Base-by-base conservation (phyloP, 2,888 invertebrate genomes). In the Syrphus vitripennis region DNA sequence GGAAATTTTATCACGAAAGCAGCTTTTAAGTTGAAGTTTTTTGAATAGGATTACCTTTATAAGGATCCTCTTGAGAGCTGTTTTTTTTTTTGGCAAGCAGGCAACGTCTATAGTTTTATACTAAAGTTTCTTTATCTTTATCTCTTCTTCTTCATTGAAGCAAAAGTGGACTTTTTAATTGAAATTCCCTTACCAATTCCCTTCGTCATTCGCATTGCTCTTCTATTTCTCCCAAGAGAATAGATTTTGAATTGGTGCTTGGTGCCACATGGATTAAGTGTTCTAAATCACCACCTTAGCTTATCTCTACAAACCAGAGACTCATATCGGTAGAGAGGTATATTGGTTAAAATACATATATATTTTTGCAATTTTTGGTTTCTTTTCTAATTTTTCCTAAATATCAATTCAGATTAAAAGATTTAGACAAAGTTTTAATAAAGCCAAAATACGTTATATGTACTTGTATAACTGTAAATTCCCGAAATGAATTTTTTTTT, bases 61-160 rank as follows among this genome's bases (percentile, higher is more conserved):
- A 76, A 70, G 34, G 53, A 76, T 26, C 70, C 29, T 63, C 63
- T 21, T n/a, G 48, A 24, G 70, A 34, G 40, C n/a, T n/a, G n/a
- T n/a, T n/a, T n/a, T n/a, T n/a, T 70, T 31, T 67, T 61, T 55
- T 40, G 61, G 65, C 14, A 3, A 50, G 14, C 6, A 4, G 5
- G 6, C 9, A 45, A 7, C 67, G 69, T 61, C 61, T 61, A 53
- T 70, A 76, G 37, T 75, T 29, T 37, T 65, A 12, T 21, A 40
- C 48, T 55, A 37, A 1, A 48, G n/a, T 37, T 31, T 24, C 16
- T 55, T n/a, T n/a, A n/a, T n/a, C 77, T 74, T 26, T 82, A 82
- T 86, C 86, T 82, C 74, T 86, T 82, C 70, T 70, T 26, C 74
- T 78, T 86, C 77, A 82, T 78, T 86, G 86, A 70, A 86, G 72